A percentile compares a stretch with the other conserved stretches of the same genome.
Conservation (phyloP, 2,797 vertebrate species). For the Hafferia zeledoni region DNA sequence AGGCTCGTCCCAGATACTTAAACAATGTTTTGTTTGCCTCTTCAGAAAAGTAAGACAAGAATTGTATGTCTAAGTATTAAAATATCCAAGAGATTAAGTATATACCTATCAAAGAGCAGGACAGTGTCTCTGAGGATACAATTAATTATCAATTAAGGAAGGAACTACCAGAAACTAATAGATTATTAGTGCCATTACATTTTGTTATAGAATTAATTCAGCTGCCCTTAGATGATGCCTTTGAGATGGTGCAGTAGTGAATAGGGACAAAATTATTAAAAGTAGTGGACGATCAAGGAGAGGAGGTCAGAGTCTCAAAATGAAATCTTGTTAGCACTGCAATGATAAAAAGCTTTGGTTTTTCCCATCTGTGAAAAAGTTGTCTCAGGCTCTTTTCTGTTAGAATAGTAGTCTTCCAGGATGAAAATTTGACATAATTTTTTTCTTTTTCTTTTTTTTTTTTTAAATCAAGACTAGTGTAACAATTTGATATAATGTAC, state of each 20-base stretch:
- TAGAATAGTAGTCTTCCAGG: background rate
- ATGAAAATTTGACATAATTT: background rate
- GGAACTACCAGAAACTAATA: background rate
- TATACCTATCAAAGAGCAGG: background rate
- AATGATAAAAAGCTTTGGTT: background rate
- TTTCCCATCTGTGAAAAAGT: background rate
- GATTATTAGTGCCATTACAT: background rate
- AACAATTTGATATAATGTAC: background rate
- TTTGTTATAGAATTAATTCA: slow-evolving; percentile 5
- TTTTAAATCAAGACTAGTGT: background rate
- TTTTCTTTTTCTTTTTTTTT: background rate
- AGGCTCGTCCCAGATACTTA: background rate
- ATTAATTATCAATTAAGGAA: slow-evolving; percentile 24
- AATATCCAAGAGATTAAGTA: background rate
- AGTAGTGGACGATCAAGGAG: background rate
- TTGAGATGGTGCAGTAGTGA: background rate
- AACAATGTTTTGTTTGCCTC: background rate
- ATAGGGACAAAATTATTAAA: background rate
- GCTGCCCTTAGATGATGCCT: background rate
- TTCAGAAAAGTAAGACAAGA: background rate
- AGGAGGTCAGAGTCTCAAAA: background rate
- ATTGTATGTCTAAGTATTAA: background rate
- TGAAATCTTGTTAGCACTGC: background rate
- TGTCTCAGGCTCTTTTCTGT: background rate
- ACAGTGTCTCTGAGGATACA: background rate